Conservation (phyloP, 2,797 vertebrate genomes). For the Champsocephalus esox region DNA sequence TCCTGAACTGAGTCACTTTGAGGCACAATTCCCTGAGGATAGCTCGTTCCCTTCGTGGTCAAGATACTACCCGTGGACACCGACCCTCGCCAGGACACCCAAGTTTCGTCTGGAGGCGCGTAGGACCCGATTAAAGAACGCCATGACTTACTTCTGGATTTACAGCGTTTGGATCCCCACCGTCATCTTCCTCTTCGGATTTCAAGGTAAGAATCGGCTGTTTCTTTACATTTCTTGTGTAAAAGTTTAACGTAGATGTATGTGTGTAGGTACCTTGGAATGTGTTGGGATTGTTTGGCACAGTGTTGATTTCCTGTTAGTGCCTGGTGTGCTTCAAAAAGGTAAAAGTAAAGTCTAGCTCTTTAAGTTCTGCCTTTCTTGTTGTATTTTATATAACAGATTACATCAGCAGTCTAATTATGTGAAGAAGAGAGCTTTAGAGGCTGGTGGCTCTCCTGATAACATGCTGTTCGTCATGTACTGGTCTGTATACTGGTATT, state of each 20-base stretch:
- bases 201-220: slow-evolving; percentile 63
- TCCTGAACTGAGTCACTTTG: slow-evolving; percentile 22
- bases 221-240: background rate
- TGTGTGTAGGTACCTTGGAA: slow-evolving; percentile 10
- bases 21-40: slow-evolving; percentile 24
- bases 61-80: slow-evolving; percentile 29
- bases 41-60: slow-evolving; percentile 30
- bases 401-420: background rate
- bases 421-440: background rate
- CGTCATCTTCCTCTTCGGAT: slow-evolving; percentile 64
- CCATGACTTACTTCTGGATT: slow-evolving; percentile 73
- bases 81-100: slow-evolving; percentile 31
- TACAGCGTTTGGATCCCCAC: slow-evolving; percentile 68
- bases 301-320: background rate
- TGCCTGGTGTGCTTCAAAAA: background rate
- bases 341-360: background rate
- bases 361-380: slow-evolving; percentile 18
- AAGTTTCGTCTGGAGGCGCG: slow-evolving; percentile 43
- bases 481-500: background rate
- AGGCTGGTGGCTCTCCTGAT: background rate
- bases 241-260: too few relatives aligned
- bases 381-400: background rate
- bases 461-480: slow-evolving; percentile 8
- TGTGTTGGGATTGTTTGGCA: slow-evolving; percentile 32
- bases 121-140: slow-evolving; percentile 44